Evolutionary conservation across 2,888 invertebrate species (phyloP).

Genomic region (Eubasilissa splendida): DNA sequence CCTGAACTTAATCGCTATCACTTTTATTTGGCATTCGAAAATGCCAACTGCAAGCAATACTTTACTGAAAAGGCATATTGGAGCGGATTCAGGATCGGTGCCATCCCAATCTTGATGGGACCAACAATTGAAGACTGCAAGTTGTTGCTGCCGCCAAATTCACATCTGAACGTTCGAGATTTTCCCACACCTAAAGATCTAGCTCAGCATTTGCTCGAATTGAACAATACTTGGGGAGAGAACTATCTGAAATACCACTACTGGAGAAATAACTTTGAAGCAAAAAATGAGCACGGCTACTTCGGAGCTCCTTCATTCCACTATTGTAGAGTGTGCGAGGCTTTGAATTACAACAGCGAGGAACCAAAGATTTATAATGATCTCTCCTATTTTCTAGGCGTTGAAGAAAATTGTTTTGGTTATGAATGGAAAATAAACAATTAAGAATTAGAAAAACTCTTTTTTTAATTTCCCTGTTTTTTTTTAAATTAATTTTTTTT

Average conservation of each 20-base stretch:
- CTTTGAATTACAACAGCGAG: conserved; percentile 70
- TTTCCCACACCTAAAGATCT: conserved; percentile 70
- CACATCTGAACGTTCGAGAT: conserved; percentile 75
- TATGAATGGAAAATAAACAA: background rate
- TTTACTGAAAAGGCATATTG: conserved; percentile 81
- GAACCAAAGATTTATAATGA: conserved; percentile 64
- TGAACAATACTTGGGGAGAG: conserved; percentile 66
- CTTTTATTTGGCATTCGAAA: conserved; percentile 82
- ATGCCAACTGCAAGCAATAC: conserved; percentile 79
- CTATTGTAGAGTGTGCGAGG: conserved; percentile 74
- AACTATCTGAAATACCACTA: conserved; percentile 69
- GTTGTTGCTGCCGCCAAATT: conserved; percentile 75
- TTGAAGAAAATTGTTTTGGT: conserved; percentile 59
- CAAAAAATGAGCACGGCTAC: conserved; percentile 79
- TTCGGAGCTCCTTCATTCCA: conserved; percentile 75
- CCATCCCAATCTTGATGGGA: conserved; percentile 80
- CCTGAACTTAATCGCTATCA: conserved; percentile 72
- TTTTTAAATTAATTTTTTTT: background rate
- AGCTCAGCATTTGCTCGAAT: conserved; percentile 69
- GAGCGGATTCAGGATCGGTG: conserved; percentile 75
- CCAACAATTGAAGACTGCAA: conserved; percentile 67
- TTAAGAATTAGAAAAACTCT: background rate
- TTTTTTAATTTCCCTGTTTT: background rate
- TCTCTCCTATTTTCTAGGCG: conserved; percentile 66
- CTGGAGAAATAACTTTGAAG: conserved; percentile 74